A percentile compares a stretch with the other conserved stretches of the same genome.
Evolutionary conservation across 2,888 invertebrate genomes (phyloP).

Genomic region (Drosophila siamana): DNA sequence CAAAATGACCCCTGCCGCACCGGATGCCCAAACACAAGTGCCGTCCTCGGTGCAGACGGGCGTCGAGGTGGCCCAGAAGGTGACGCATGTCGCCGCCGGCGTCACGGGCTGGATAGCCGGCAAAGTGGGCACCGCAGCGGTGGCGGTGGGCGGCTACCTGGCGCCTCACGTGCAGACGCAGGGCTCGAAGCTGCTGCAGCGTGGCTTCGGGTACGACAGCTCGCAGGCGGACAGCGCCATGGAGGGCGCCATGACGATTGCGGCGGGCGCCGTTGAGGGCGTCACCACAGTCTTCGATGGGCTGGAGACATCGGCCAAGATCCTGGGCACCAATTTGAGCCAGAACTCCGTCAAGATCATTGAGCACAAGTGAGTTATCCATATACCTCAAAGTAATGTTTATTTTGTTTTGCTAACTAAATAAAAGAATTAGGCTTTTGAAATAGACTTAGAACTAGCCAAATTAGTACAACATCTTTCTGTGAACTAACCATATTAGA

Average conservation of each 20-base stretch:
- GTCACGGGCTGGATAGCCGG: slow-evolving; percentile 88
- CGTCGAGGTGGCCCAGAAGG: slow-evolving; percentile 89
- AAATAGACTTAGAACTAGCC: no score
- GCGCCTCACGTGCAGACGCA: slow-evolving; percentile 90
- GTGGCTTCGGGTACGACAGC: slow-evolving; percentile 87
- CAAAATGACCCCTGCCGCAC: slow-evolving; percentile 86
- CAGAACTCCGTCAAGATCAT: slow-evolving; percentile 91
- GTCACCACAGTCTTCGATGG: slow-evolving; percentile 90
- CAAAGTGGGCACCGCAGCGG: slow-evolving; percentile 89
- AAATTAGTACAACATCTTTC: no score
- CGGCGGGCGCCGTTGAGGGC: slow-evolving; percentile 90
- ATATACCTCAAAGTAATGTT: no score
- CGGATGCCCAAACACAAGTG: slow-evolving; percentile 85
- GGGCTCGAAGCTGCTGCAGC: slow-evolving; percentile 87
- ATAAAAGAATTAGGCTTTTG: no score
- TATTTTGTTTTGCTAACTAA: no score
- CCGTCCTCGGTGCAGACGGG: slow-evolving; percentile 86
- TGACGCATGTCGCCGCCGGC: slow-evolving; percentile 89
- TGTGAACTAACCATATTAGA: no score
- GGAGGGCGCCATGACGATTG: slow-evolving; percentile 88
- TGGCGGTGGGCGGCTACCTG: slow-evolving; percentile 88
- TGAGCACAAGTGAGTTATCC: slow-evolving; percentile 88
- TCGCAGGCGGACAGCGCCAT: slow-evolving; percentile 86
- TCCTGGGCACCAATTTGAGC: slow-evolving; percentile 88
- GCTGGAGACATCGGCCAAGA: slow-evolving; percentile 89